These are phyloP conservation scores for Sarotherodon lohbergeri DNA, from an alignment of 2,113 vertebrate species.

Conservation along the genomic window DNA sequence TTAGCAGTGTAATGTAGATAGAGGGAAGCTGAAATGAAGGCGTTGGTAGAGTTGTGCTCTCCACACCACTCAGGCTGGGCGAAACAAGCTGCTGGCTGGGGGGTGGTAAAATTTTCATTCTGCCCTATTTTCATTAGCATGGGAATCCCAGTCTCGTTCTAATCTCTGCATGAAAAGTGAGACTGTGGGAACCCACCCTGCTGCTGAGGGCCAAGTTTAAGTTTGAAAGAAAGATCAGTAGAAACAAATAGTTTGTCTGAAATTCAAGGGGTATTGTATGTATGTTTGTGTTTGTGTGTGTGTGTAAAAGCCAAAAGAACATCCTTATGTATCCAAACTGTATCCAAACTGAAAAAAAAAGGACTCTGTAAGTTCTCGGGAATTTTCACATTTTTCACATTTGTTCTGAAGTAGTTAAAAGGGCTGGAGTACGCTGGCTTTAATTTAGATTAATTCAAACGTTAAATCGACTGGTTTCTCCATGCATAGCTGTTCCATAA, in stretches of 20 bases:
- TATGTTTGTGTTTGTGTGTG: background rate
- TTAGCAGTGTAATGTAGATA: background rate
- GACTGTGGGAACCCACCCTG: background rate
- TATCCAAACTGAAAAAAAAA: background rate
- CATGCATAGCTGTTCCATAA: conserved; percentile 1
- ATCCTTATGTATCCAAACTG: background rate
- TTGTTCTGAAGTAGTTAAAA: background rate
- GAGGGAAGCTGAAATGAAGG: background rate
- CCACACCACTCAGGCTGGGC: background rate
- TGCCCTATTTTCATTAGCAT: conserved; percentile 8
- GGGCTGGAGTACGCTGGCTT: background rate
- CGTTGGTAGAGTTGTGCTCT: background rate
- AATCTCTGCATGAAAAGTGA: background rate
- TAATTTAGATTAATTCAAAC: background rate
- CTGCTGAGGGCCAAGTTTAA: background rate
- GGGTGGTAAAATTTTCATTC: background rate
- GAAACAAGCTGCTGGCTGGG: background rate
- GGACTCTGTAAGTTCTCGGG: background rate
- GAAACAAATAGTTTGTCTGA: background rate
- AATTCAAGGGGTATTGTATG: background rate
- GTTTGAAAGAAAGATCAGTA: background rate
- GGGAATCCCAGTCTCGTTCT: background rate
- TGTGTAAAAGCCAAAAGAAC: background rate
- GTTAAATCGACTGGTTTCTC: background rate
- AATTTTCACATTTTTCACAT: background rate